Percentiles rank a stretch among this genome's conserved stretches.
phyloP scores from a whole-genome alignment of 2,113 vertebrate species.

The Colius striatus region DNA sequence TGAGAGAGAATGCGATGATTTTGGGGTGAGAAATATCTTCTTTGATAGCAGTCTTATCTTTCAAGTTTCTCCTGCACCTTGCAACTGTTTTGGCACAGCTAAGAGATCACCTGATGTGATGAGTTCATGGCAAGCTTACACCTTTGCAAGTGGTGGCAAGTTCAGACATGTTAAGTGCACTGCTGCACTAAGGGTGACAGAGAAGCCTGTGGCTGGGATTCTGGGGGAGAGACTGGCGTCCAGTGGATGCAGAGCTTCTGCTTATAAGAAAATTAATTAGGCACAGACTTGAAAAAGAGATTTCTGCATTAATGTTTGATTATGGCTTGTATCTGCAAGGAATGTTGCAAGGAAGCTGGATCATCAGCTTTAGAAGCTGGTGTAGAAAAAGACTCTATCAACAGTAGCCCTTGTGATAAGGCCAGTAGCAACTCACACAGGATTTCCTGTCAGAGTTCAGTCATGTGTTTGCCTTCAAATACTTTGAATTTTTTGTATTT shows the following conservation, averaged over 20 bases:
- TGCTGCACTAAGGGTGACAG: not conserved
- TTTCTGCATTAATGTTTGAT: not conserved
- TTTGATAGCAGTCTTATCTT: not conserved
- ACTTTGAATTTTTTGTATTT: not conserved
- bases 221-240: not conserved
- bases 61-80: slow-evolving; percentile 32
- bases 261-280: not conserved
- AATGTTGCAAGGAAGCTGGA: not conserved
- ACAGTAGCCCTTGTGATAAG: not conserved
- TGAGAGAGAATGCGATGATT: not conserved
- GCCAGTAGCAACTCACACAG: not conserved
- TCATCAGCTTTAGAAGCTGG: not conserved
- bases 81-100: slow-evolving; percentile 5
- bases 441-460: not conserved
- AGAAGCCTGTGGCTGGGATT: not conserved
- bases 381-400: not conserved
- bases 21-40: not conserved
- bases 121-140: not conserved
- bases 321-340: not conserved
- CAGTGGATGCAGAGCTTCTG: not conserved
- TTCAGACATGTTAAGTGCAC: not conserved
- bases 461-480: not conserved
- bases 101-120: not conserved
- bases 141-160: not conserved
- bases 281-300: not conserved